Evolutionary conservation across 2,888 invertebrate species (phyloP).

Genomic region (Meandrusa payeni): DNA sequence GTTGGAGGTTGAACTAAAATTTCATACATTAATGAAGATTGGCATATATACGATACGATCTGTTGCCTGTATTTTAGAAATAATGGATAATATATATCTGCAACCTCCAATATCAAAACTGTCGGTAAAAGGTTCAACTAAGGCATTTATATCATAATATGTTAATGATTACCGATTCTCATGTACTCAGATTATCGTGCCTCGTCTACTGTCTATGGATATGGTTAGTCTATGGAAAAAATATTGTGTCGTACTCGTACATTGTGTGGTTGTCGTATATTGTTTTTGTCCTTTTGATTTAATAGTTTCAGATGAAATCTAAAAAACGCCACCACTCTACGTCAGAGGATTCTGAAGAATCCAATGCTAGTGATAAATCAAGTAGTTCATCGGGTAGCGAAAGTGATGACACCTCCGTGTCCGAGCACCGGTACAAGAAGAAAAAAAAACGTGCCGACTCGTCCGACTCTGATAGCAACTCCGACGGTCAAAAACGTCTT

Average conservation of each 20-base stretch:
- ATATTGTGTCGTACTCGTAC: neutral
- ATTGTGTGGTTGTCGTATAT: slow-evolving; percentile 6
- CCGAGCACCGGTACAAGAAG: slow-evolving; percentile 66
- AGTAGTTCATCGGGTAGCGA: slow-evolving; percentile 68
- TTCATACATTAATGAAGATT: no score
- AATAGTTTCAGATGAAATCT: slow-evolving; percentile 51
- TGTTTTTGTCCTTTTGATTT: neutral
- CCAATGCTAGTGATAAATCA: slow-evolving; percentile 57
- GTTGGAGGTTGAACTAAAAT: no score
- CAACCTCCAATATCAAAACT: no score
- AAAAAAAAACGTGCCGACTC: slow-evolving; percentile 69
- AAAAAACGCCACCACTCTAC: slow-evolving; percentile 67
- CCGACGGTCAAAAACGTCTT: slow-evolving; percentile 59
- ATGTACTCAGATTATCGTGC: no score
- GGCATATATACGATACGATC: no score
- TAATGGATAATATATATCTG: no score
- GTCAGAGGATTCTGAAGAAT: slow-evolving; percentile 67
- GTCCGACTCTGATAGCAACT: slow-evolving; percentile 66
- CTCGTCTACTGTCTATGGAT: slow-evolving; percentile 2
- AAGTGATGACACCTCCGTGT: slow-evolving; percentile 62
- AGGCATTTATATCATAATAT: no score
- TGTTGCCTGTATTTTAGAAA: no score
- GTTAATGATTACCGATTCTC: no score
- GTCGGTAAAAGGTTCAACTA: no score
- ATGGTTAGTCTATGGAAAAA: neutral